phyloP scores from a whole-genome alignment of 2,888 invertebrate species.

The Noctua fimbriata region DNA sequence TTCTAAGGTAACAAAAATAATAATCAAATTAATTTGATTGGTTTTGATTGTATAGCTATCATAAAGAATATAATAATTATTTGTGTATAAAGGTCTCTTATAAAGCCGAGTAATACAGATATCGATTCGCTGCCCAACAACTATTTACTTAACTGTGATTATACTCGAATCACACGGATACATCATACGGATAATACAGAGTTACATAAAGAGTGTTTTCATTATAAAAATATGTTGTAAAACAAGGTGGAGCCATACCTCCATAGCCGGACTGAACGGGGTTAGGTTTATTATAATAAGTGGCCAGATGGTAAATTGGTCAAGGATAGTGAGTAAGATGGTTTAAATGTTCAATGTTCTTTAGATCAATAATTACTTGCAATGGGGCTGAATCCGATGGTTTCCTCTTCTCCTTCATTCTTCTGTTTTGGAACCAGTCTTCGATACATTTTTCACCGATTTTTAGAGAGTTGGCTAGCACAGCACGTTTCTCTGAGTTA shows the following conservation, averaged over 20 bases:
- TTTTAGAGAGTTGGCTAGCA: slow-evolving; percentile 91
- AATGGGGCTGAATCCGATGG: slow-evolving; percentile 68
- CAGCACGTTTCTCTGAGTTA: slow-evolving; percentile 91
- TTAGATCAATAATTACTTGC: slow-evolving; percentile 20
- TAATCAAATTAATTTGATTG: background rate
- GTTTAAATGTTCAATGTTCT: slow-evolving; percentile 5
- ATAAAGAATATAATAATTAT: too few relatives aligned
- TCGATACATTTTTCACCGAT: slow-evolving; percentile 94
- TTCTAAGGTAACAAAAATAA: background rate
- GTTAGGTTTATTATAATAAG: slow-evolving; percentile 37
- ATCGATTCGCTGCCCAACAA: slow-evolving; percentile 37
- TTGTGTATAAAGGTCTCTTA: slow-evolving; percentile 6
- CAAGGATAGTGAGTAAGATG: slow-evolving; percentile 23
- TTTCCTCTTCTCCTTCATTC: slow-evolving; percentile 93
- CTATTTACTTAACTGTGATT: slow-evolving; percentile 48
- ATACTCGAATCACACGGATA: too few relatives aligned
- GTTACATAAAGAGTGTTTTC: slow-evolving; percentile 73
- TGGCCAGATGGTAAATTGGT: slow-evolving; percentile 52
- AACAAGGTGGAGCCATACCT: slow-evolving; percentile 11
- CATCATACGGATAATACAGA: slow-evolving; percentile 74
- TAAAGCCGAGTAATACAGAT: slow-evolving; percentile 34
- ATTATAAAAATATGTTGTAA: slow-evolving; percentile 51
- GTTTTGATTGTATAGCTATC: slow-evolving; percentile 2
- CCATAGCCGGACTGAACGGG: slow-evolving; percentile 8
- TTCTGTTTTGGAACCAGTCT: slow-evolving; percentile 95